A percentile compares a stretch with the other conserved stretches of the same genome.
phyloP scores from a whole-genome alignment of 2,797 vertebrate species.

The Psittacula echo region DNA sequence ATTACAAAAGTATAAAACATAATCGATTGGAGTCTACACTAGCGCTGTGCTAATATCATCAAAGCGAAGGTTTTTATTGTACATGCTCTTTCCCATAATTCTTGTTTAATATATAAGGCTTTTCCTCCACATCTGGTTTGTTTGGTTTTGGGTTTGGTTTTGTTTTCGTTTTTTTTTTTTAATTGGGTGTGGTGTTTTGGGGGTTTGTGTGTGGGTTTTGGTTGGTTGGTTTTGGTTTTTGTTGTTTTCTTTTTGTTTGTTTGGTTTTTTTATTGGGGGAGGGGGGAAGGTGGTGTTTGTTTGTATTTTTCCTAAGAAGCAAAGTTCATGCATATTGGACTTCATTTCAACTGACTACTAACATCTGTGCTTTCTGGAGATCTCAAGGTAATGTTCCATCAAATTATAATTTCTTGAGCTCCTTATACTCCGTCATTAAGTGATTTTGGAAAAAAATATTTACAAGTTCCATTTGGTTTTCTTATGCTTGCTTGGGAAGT shows the following conservation, averaged over 20 bases:
- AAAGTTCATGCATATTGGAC: neutral
- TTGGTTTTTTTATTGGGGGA: no score
- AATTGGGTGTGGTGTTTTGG: neutral
- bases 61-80: neutral
- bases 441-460: constrained; percentile 3
- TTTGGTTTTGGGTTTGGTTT: neutral
- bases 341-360: neutral
- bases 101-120: neutral
- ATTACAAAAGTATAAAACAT: neutral
- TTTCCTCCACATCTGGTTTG: neutral
- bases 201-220: neutral
- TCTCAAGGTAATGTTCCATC: neutral
- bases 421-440: neutral
- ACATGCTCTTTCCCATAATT: neutral
- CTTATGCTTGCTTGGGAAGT: neutral
- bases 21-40: neutral
- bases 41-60: neutral
- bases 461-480: neutral
- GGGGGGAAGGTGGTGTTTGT: neutral
- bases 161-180: neutral
- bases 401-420: neutral
- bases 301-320: neutral
- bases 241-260: accelerated
- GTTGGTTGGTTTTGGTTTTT: neutral
- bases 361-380: neutral